Evolutionary conservation across 2,888 invertebrate species (phyloP).

Genomic region (Campopleginae sp.): DNA sequence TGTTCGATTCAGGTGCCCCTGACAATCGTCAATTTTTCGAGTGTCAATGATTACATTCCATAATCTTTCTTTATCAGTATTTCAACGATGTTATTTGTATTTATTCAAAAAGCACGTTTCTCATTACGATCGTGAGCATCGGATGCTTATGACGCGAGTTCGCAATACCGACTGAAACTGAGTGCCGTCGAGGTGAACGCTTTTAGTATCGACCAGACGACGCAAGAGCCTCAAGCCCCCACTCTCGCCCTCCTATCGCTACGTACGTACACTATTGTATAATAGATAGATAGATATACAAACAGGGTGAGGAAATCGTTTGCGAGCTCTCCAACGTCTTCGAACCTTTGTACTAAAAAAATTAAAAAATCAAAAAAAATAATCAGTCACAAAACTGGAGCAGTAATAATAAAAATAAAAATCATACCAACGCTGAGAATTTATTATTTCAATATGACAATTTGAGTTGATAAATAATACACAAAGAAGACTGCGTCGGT

Average conservation of each 20-base stretch:
- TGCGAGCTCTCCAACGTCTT: background rate
- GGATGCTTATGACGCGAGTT: constrained; percentile 37
- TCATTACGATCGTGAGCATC: background rate
- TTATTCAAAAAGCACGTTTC: background rate
- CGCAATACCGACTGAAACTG: constrained; percentile 54
- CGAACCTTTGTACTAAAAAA: background rate
- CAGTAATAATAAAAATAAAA: no score
- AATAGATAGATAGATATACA: background rate
- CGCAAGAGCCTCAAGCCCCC: constrained; percentile 22
- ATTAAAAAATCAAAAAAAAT: background rate
- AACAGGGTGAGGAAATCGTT: constrained; percentile 5
- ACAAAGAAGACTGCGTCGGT: background rate
- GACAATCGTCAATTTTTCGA: background rate
- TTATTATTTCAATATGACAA: background rate
- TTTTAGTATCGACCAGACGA: constrained; percentile 63
- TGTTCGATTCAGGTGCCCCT: background rate
- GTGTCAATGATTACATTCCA: background rate
- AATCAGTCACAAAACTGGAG: background rate
- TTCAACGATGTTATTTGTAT: background rate
- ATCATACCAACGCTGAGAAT: background rate
- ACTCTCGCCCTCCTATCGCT: constrained; percentile 6
- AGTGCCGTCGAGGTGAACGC: constrained; percentile 56
- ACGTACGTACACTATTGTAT: constrained; percentile 12
- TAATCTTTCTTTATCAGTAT: background rate
- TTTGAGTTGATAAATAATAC: background rate